These are phyloP conservation scores for Anolis carolinensis DNA, from an alignment of 2,113 vertebrate species.

Conservation along the genomic window DNA sequence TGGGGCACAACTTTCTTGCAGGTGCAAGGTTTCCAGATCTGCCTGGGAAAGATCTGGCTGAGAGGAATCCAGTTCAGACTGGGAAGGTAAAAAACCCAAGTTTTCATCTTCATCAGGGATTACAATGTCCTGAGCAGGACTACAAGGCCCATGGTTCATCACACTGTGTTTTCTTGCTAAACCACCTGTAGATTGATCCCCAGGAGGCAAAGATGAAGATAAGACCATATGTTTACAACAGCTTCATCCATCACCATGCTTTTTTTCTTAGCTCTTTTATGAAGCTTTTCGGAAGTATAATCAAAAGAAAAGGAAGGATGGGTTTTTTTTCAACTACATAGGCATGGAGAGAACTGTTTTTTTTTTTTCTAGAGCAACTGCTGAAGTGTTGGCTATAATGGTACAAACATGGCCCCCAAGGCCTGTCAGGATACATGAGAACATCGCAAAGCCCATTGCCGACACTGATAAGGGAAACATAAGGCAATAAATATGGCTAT, in stretches of 20 bases:
- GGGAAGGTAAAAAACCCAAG: no score
- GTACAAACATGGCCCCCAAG: background rate
- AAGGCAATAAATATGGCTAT: background rate
- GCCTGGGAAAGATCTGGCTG: no score
- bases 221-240: constrained; percentile 58
- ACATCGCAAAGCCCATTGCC: background rate
- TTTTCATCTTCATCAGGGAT: no score
- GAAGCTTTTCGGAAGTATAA: constrained; percentile 24
- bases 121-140: no score
- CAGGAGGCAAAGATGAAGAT: constrained; percentile 69
- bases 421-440: background rate
- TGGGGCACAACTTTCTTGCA: no score
- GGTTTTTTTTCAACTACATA: background rate
- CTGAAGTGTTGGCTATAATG: background rate
- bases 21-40: no score
- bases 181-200: constrained; percentile 67
- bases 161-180: constrained; percentile 63
- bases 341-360: background rate
- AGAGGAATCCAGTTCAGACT: no score
- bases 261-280: constrained; percentile 15
- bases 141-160: no score
- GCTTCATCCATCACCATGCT: constrained; percentile 46
- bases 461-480: background rate
- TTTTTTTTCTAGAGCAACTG: background rate
- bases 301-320: background rate